These are phyloP conservation scores for Heliangelus exortis DNA, from an alignment of 2,797 vertebrate genomes.

Conservation along the genomic window DNA sequence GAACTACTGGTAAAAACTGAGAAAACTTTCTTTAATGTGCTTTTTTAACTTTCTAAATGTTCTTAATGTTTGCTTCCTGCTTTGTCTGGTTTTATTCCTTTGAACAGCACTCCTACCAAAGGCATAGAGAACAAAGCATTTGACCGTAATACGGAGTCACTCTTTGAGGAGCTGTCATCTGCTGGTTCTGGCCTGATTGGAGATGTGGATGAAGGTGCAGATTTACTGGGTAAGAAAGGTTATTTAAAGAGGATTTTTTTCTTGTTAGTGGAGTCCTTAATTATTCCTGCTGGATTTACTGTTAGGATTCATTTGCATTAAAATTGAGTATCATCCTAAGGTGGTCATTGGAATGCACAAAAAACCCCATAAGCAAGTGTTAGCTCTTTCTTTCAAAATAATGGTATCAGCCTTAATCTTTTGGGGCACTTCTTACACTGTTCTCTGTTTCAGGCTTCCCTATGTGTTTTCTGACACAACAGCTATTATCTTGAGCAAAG, in stretches of 20 bases:
- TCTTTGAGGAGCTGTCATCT: conserved; percentile 97
- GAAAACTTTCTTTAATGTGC: background rate
- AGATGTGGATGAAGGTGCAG: conserved; percentile 96
- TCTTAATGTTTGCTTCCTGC: background rate
- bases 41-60: no score
- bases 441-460: background rate
- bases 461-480: background rate
- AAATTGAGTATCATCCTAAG: background rate
- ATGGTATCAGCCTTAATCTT: background rate
- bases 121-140: conserved; percentile 93
- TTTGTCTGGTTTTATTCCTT: conserved; percentile 12
- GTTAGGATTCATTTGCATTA: conserved; percentile 18
- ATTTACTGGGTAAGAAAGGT: conserved; percentile 89
- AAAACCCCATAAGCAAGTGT: background rate
- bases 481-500: background rate
- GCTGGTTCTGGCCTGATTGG: conserved; percentile 94
- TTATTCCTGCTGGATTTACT: conserved; percentile 13
- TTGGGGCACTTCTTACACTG: background rate
- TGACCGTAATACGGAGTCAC: conserved; percentile 95
- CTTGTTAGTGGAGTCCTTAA: conserved; percentile 2
- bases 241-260: conserved; percentile 26
- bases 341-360: background rate
- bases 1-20: background rate
- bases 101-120: conserved; percentile 91
- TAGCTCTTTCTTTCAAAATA: background rate